Conservation (phyloP, 2,797 vertebrate genomes). For the Falco rusticolus region DNA sequence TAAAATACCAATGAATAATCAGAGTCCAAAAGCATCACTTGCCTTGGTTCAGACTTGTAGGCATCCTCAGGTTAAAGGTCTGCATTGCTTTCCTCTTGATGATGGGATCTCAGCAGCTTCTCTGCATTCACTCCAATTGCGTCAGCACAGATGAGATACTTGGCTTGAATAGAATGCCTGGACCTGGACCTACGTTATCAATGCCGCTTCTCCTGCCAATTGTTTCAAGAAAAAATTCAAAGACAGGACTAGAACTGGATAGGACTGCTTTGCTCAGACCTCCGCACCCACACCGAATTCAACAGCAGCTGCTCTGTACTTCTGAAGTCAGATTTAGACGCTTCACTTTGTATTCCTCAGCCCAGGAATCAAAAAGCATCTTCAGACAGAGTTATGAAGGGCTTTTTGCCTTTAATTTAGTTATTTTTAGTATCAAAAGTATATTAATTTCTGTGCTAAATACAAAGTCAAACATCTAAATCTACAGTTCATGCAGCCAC, state of each 20-base stretch:
- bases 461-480: not conserved
- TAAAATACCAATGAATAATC: not conserved
- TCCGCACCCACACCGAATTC: rapidly evolving
- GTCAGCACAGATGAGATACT: not conserved
- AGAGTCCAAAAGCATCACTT: not conserved
- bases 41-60: not conserved
- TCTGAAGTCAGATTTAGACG: not conserved
- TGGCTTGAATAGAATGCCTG: not conserved
- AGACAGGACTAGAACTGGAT: not conserved
- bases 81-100: not conserved
- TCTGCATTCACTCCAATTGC: not conserved
- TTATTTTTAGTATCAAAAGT: not conserved
- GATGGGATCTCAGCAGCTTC: not conserved
- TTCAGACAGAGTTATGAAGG: not conserved
- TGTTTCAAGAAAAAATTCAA: not conserved
- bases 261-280: not conserved
- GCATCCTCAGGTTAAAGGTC: not conserved
- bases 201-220: not conserved
- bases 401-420: not conserved
- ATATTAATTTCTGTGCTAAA: not conserved
- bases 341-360: not conserved
- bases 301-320: not conserved
- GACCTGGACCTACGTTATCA: not conserved
- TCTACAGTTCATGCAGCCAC: not conserved
- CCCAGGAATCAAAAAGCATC: not conserved